A percentile compares a stretch with the other conserved stretches of the same genome.
These are phyloP conservation scores for Lampropteryx suffumata DNA, from an alignment of 2,888 invertebrate species.

Conservation along the genomic window DNA sequence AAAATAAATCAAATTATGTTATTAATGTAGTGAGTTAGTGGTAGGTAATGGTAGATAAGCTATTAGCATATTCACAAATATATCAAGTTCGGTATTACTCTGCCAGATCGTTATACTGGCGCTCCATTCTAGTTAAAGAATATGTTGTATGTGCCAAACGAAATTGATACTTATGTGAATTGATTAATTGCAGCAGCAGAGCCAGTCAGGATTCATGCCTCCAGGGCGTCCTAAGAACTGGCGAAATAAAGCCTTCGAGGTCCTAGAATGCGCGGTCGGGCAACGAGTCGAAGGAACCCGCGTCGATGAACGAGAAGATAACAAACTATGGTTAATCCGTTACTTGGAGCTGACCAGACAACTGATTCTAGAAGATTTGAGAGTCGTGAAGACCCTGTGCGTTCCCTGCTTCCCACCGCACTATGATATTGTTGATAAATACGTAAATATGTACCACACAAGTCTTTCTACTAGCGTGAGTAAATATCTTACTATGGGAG, in stretches of 20 bases:
- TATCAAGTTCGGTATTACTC: too few species aligned
- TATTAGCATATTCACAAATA: too few species aligned
- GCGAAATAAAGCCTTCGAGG: constrained; percentile 93
- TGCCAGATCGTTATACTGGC: too few species aligned
- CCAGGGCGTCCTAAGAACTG: constrained; percentile 97
- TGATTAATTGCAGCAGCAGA: constrained; percentile 81
- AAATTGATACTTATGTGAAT: too few species aligned
- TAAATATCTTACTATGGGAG: too few species aligned
- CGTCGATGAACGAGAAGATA: constrained; percentile 93
- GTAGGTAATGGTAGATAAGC: too few species aligned
- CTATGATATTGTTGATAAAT: constrained; percentile 95
- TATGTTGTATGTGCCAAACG: too few species aligned
- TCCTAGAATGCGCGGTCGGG: constrained; percentile 89
- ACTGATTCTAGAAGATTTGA: constrained; percentile 93
- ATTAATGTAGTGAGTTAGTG: too few species aligned
- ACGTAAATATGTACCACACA: constrained; percentile 96
- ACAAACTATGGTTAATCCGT: constrained; percentile 97
- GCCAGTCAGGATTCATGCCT: constrained; percentile 94
- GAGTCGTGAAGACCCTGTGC: constrained; percentile 94
- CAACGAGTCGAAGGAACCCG: constrained; percentile 97
- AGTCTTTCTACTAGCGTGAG: constrained; percentile 91
- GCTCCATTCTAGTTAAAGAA: too few species aligned
- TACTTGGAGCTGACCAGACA: constrained; percentile 95
- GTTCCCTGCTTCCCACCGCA: constrained; percentile 97
- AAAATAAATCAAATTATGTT: too few species aligned